Evolutionary conservation across 2,797 vertebrate species (phyloP).

Genomic region (Danio choprae): DNA sequence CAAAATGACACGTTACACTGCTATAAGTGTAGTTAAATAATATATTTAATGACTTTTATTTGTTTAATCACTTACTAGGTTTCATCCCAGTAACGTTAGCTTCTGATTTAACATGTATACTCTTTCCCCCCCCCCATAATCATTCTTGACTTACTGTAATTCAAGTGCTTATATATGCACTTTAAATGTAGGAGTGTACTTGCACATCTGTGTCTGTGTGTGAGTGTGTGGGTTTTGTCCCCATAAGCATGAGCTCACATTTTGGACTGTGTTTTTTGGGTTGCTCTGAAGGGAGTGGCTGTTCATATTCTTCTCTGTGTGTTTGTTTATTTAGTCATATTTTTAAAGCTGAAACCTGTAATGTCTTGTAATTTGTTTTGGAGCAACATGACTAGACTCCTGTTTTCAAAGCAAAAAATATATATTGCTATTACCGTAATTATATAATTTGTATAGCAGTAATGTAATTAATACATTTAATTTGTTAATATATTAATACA

Average conservation of each 20-base stretch:
- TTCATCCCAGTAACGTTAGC: background rate
- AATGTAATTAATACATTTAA: no score
- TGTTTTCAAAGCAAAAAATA: background rate
- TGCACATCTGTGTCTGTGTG: background rate
- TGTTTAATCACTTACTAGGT: background rate
- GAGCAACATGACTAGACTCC: background rate
- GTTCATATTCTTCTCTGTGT: conserved; percentile 21
- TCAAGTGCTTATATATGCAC: conserved; percentile 26
- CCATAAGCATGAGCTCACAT: conserved; percentile 60
- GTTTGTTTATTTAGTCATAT: conserved; percentile 38
- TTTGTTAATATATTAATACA: background rate
- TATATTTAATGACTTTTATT: background rate
- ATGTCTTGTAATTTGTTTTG: conserved; percentile 13
- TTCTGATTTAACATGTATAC: background rate
- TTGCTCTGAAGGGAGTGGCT: conserved; percentile 54
- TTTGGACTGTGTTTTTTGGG: conserved; percentile 51
- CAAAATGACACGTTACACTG: background rate
- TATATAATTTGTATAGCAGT: no score
- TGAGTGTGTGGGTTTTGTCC: conserved; percentile 38
- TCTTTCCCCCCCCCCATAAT: conserved; percentile 2
- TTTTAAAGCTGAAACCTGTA: conserved; percentile 4
- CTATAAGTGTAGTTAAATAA: background rate
- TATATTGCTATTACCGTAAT: no score
- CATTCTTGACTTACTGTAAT: background rate
- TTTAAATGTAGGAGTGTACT: conserved; percentile 26